Base-by-base conservation (phyloP, 2,888 invertebrate genomes). In the Pollenia labialis region DNA sequence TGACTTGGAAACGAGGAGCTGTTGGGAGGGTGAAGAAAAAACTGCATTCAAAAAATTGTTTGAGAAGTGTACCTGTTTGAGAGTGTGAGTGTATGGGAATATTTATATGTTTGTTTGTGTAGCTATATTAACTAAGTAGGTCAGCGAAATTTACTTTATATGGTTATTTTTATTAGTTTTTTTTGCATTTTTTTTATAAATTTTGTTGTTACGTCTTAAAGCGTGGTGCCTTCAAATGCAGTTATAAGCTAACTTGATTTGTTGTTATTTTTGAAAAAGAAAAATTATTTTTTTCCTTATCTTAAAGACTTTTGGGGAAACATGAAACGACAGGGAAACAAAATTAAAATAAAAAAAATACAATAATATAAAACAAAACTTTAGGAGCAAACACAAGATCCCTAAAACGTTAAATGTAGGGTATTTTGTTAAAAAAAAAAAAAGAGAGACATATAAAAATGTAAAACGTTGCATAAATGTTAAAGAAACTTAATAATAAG, bases 91-190 rank as follows among this genome's bases (percentile, higher is more conserved):
- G 12, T 75, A 4, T 48, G 7, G 32, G 32, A 32, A 32, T 32
- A 32, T 32, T 32, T 32, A 6, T 32, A 32, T 32, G 32, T 32
- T 32, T 32, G 32, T 32, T 32, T 32, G 32, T 32, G 32, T 32
- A n/a, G n/a, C n/a, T n/a, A 32, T 32, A 4, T 32, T 32, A 6
- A 79, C 48, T 83, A 74, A 88, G 87, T 88, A 88, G 88, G 88
- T 87, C 88, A 87, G 88, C 84, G 87, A 84, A 87, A 87, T 81
- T 88, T 52, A 77, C 58, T 81, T 84, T 80, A 75, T 86, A 69
- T 75, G 50, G 50, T 69, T n/a, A 32, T 50, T 18, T 32, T 71
- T 72, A 48, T 14, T 52, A 4, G 10, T 60, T 71, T 66, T 58
- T 7, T 46, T 40, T 68, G 18, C 60, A 42, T 9, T 48, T 72